A percentile compares a stretch with the other conserved stretches of the same genome.
Conservation (phyloP, 2,888 invertebrate genomes). For the Vandiemenella viatica region DNA sequence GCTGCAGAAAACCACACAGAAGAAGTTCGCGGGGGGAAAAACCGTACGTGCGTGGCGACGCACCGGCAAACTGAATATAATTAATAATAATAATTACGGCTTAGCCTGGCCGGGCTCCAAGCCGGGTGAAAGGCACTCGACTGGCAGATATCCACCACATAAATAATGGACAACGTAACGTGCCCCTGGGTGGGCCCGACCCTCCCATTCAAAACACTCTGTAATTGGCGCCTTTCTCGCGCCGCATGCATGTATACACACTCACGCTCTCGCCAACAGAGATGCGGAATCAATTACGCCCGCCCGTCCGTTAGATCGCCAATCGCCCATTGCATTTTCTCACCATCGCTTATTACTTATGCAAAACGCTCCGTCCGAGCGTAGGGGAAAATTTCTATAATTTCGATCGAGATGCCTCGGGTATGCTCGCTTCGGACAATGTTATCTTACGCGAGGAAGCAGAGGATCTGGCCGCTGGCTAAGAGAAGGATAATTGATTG, state of each 20-base stretch:
- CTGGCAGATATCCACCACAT: not conserved
- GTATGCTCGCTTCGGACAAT: not conserved
- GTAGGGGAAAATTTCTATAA: not conserved
- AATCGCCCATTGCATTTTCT: not conserved
- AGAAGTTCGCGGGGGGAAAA: no score
- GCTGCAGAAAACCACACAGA: no score
- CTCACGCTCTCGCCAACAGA: no score
- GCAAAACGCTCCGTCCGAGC: not conserved
- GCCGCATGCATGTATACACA: no score
- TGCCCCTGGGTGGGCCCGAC: not conserved
- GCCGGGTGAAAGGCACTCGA: no score
- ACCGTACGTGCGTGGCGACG: no score
- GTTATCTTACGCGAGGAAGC: not conserved
- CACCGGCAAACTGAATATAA: no score
- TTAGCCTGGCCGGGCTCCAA: no score
- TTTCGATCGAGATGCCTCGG: not conserved
- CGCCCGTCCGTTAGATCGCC: not conserved
- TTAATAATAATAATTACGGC: no score
- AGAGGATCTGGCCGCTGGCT: not conserved
- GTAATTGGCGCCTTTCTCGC: not conserved
- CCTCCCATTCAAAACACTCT: not conserved
- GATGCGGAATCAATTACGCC: not conserved
- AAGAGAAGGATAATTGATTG: not conserved
- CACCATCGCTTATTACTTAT: not conserved
- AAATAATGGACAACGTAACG: not conserved